Evolutionary conservation across 2,888 invertebrate genomes (phyloP), one percentile per base, ranked within the genome.

Genomic region (Ischnus inquisitorius): DNA sequence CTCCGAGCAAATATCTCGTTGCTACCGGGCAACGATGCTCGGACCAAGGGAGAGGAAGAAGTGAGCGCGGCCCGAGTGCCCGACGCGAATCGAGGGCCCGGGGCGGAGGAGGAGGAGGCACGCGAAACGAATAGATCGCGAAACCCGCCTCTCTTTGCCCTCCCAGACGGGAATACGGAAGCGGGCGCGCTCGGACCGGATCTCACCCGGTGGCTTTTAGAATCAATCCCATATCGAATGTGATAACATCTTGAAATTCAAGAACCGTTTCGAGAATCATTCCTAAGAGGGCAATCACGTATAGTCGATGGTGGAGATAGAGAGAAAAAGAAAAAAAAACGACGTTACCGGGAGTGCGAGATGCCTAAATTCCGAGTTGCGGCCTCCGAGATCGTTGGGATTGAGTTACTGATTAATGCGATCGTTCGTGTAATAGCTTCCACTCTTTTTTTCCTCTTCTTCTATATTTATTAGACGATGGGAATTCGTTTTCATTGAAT

Each of bases 231-330:
- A 80, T 81, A 86, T 84, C 81, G 81, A 79, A 86, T 86, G 86
- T 79, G 83, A 85, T 86, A 83, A 84, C 82, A 79, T 80, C 83
- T 85, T 86, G 82, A 83, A 86, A 86, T 86, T 86, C 86, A 86
- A 78, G 83, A 83, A 83, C 77, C 86, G 86, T 86, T 79, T 72
- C 83, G 39, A 41, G 51, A 75, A 84, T 84, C 81, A 75, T 79
- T 84, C 84, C 69, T 46, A 65, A 60, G 69, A 46, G 79, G 43
- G 51, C 62, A 64, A 62, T 75, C 46, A 51, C 14, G 75, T 54
- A 75, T 46, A 57, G 68, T 10, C 64, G 22, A 19, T 69, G 34
- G 48, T 34, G 65, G n/a, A 67, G 41, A 48, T 22, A 34, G 34
- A 34, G 34, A 34, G n/a, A n/a, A n/a, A n/a, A n/a, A 25, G 28